These are phyloP conservation scores for Etheostoma perlongum DNA, from an alignment of 2,797 vertebrate species.

Conservation along the genomic window DNA sequence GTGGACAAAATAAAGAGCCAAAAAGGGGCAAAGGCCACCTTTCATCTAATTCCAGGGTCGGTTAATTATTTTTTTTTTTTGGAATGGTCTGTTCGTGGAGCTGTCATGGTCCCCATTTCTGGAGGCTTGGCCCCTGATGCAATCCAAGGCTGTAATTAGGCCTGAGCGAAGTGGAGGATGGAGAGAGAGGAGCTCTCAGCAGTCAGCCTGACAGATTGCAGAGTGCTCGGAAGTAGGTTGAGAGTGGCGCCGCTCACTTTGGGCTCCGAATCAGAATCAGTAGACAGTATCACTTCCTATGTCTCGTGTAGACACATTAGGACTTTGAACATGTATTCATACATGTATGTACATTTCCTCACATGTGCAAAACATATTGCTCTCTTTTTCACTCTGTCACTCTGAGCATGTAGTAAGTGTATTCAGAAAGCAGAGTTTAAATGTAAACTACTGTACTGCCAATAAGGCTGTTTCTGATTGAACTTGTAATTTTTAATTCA, in stretches of 20 bases:
- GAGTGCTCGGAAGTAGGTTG: slow-evolving; percentile 70
- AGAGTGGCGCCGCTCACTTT: slow-evolving; percentile 73
- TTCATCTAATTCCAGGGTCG: slow-evolving; percentile 70
- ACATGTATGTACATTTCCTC: slow-evolving; percentile 36
- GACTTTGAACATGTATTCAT: slow-evolving; percentile 33
- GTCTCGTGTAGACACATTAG: slow-evolving; percentile 23
- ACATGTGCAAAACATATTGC: slow-evolving; percentile 17
- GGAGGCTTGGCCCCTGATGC: slow-evolving; percentile 66
- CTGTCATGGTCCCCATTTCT: slow-evolving; percentile 70
- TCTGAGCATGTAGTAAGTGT: neutral
- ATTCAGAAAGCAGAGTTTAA: neutral
- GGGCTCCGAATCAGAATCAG: slow-evolving; percentile 38
- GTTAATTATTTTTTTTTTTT: slow-evolving; percentile 62
- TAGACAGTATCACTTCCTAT: slow-evolving; percentile 57
- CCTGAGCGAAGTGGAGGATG: slow-evolving; percentile 67
- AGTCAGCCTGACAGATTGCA: slow-evolving; percentile 76
- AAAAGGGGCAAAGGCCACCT: slow-evolving; percentile 62
- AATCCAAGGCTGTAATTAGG: slow-evolving; percentile 77
- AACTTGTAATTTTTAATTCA: neutral
- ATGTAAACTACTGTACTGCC: neutral
- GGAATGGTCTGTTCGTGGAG: slow-evolving; percentile 60
- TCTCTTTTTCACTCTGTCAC: slow-evolving; percentile 7
- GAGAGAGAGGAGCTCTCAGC: slow-evolving; percentile 74
- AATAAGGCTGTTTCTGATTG: slow-evolving; percentile 1
- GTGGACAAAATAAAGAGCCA: slow-evolving; percentile 55